Base-by-base conservation (phyloP, 35 echinoderm and acorn worm genomes). In the Patiria miniata region DNA sequence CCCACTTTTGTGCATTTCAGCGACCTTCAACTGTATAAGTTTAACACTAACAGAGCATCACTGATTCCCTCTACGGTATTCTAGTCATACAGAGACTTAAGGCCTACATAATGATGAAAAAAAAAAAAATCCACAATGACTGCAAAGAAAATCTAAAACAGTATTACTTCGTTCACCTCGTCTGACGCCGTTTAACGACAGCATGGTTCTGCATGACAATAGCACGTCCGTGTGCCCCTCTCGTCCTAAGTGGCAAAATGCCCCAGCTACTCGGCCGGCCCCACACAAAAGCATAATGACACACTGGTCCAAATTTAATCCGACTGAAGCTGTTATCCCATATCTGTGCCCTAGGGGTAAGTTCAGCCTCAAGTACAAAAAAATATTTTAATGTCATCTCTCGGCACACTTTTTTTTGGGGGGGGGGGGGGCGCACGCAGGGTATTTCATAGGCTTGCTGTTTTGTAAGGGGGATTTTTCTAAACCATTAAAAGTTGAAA, bases 261-360 rank as follows among this genome's bases (percentile, higher is more conserved):
- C 42, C 42, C 34, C 22, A 30, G 65, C 2, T 73, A 73, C 26
- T 15, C 65, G 21, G 26, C 65, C 19, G 0, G 12, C 29, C 5
- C 1, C 65, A 26, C 8, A 73, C 65, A 73, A 73, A 73, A 34
- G 26, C 19, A 73, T 34, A 73, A 73, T 73, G 65, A 73, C 65
- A 73, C 65, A 73, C 65, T 73, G 65, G 19, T 36, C 34, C 26
- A 73, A 73, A 73, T 73, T 30, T 73, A 73, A 32, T 73, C 65
- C 65, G 10, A 73, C 42, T 47, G 42, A 47, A 47, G 42, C 42
- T 47, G 42, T 12, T 47, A 47, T 47, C 42, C 42, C 42, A 47
- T 47, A 47, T 47, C 42, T 47, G 42, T 47, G 42, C 65, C 65
- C 65, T 30, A 0, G 15, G 65, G 65, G 65, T 14, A 73, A 73